Conservation (phyloP, 2,888 invertebrate species). For the Drosophila monieri region DNA sequence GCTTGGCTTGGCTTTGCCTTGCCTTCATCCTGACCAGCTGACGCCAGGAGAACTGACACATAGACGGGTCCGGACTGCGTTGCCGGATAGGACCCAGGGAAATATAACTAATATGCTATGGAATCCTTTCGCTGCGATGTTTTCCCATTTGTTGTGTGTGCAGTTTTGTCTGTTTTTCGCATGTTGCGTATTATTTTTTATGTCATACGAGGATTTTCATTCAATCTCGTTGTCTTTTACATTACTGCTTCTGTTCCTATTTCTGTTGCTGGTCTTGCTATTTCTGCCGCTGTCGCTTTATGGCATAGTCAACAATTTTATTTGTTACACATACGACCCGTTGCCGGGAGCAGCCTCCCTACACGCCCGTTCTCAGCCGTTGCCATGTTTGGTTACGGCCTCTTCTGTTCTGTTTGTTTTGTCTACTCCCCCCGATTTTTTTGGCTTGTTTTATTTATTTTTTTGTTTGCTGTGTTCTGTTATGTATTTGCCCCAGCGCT, state of each 20-base stretch:
- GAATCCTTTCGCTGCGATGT: slow-evolving; percentile 58
- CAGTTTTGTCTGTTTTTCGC: slow-evolving; percentile 38
- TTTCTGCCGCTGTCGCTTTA: slow-evolving; percentile 42
- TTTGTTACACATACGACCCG: slow-evolving; percentile 54
- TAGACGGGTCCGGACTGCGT: slow-evolving; percentile 13
- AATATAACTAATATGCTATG: slow-evolving; percentile 62
- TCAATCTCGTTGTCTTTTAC: slow-evolving; percentile 61
- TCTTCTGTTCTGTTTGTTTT: slow-evolving; percentile 19
- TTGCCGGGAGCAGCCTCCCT: slow-evolving; percentile 33
- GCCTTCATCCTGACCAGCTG: slow-evolving; percentile 34
- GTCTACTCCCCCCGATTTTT: slow-evolving; percentile 16
- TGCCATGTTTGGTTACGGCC: slow-evolving; percentile 40
- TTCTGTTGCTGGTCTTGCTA: slow-evolving; percentile 7
- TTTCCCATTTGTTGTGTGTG: slow-evolving; percentile 49
- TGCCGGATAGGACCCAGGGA: slow-evolving; percentile 13
- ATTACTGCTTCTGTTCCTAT: slow-evolving; percentile 22
- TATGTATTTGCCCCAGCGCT: slow-evolving; percentile 34
- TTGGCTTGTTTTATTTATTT: not conserved
- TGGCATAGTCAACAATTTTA: slow-evolving; percentile 68
- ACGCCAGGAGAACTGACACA: slow-evolving; percentile 49
- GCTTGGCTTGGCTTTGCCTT: slow-evolving; percentile 2
- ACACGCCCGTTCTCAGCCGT: slow-evolving; percentile 8
- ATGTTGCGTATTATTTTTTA: slow-evolving; percentile 58
- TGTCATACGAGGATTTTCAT: slow-evolving; percentile 62
- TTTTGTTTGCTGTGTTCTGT: slow-evolving; percentile 5